Evolutionary conservation across 2,797 vertebrate species (phyloP), one percentile per base, ranked within the genome.

Genomic region (Xenentodon cancila): DNA sequence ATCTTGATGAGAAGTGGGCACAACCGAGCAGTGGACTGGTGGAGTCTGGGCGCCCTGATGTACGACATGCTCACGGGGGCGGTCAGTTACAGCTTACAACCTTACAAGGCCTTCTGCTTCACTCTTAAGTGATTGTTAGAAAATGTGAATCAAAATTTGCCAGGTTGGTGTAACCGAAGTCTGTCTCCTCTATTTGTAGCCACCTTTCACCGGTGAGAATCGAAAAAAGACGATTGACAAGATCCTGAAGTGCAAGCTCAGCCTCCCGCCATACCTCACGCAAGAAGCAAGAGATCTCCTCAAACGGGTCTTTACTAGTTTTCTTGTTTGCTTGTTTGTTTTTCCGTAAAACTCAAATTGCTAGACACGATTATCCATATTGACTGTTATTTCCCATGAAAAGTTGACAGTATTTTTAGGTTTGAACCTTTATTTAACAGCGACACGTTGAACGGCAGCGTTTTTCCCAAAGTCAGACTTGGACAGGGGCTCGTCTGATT

Each of bases 21-120:
- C 91, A 99, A 99, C 88, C 92, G 97, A 85, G 98, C 97, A 1
- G 98, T 99, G 81, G 98, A 99, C 90, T 99, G 97, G 98, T 99
- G 98, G 98, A 99, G 98, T 94, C 92, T 99, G 90, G 98, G 98
- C 64, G 98, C 98, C 71, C 93, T 99, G 91, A 99, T 99, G 97
- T 99, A 99, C 84, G 98, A 99, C 94, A 99, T 99, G 98, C 95
- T 99, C 91, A 99, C 98, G 68, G 98, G 97, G 92, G 97, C 97
- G 93, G 97, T 99, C 93, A 94, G 98, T 98, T 84, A 67, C 88
- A 18, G 21, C 2, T 22, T 9, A 11, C 19, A 5, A 7, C 18
- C 20, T 40, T 16, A 56, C 50, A 46, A 45, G 40, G 3, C 17
- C 16, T 52, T 25, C 8, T 48, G 1, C 47, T 55, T 50, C 25